These are phyloP conservation scores for Cantharis nigra DNA, from an alignment of 2,888 invertebrate species.

Conservation along the genomic window DNA sequence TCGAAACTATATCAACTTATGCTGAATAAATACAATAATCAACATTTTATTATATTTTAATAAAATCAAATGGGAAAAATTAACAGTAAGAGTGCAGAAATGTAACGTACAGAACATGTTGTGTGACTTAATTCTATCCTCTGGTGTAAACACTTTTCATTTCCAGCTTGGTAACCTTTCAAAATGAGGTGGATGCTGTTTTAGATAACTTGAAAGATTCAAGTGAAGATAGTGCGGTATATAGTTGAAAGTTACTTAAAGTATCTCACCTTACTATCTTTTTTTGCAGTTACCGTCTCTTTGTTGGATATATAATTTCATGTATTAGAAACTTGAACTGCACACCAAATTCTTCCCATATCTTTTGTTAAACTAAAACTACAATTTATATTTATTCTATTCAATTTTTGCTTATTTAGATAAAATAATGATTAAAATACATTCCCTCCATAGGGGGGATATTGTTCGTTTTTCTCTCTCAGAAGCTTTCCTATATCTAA, in stretches of 20 bases:
- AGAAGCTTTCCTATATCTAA: too few relatives aligned
- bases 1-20: background rate
- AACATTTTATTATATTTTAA: background rate
- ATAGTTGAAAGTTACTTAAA: constrained; percentile 15
- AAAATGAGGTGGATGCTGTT: constrained; percentile 25
- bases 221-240: constrained; percentile 20
- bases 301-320: constrained; percentile 3
- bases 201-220: constrained; percentile 22
- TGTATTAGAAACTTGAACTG: background rate
- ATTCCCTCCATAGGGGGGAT: too few relatives aligned
- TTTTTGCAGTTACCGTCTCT: constrained; percentile 21
- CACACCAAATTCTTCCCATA: background rate
- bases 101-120: background rate
- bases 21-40: too few relatives aligned
- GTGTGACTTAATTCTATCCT: constrained; percentile 10
- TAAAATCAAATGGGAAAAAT: background rate
- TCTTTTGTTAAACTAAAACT: background rate
- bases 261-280: constrained; percentile 14
- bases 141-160: constrained; percentile 17
- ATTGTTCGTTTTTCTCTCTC: too few relatives aligned
- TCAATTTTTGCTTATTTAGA: too few relatives aligned
- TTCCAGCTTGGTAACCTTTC: constrained; percentile 18
- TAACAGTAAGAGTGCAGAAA: background rate
- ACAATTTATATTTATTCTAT: background rate
- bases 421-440: too few relatives aligned